phyloP scores from a whole-genome alignment of 2,113 vertebrate species.

The Aythya baeri region DNA sequence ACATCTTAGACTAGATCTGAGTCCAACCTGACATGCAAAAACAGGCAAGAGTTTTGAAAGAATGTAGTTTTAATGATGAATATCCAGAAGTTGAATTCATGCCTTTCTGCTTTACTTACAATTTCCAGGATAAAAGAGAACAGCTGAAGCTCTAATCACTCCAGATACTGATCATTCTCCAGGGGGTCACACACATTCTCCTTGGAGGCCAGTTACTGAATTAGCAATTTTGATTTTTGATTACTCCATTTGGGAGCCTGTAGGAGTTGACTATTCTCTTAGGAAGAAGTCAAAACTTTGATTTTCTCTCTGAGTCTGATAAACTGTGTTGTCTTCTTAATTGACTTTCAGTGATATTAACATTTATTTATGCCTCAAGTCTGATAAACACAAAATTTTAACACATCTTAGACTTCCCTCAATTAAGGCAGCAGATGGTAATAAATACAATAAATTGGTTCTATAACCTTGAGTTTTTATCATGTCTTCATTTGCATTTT shows the following conservation, averaged over 20 bases:
- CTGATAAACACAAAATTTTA: neutral
- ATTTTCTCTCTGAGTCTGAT: neutral
- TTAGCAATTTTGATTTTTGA: neutral
- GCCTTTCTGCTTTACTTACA: neutral
- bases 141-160: neutral
- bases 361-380: neutral
- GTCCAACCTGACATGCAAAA: neutral
- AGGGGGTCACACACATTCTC: rapidly evolving
- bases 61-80: neutral
- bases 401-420: neutral
- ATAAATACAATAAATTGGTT: neutral
- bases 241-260: neutral
- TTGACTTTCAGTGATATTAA: neutral
- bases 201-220: neutral
- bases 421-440: neutral
- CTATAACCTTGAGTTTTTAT: neutral
- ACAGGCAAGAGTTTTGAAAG: neutral
- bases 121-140: neutral
- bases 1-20: neutral
- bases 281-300: neutral
- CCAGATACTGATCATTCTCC: neutral
- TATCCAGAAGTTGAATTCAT: neutral
- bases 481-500: neutral
- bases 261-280: neutral
- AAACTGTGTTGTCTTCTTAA: neutral